Conservation (phyloP, 1,140 invertebrate species). For the Zaprionus taronus region DNA sequence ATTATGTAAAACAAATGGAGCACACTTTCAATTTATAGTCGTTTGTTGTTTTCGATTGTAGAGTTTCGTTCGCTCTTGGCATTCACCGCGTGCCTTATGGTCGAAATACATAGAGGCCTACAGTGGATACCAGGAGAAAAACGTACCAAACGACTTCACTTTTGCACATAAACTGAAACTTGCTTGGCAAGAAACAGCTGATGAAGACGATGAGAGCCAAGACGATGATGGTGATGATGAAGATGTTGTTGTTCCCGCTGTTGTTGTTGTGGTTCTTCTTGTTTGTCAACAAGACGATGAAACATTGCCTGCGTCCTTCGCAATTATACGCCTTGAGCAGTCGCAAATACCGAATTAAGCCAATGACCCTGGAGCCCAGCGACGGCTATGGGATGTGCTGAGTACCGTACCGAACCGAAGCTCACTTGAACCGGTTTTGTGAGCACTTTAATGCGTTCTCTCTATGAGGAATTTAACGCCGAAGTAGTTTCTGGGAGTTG, state of each 20-base stretch:
- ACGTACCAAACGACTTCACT: slow-evolving; percentile 78
- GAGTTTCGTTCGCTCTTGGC: slow-evolving; percentile 94
- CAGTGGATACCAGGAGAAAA: slow-evolving; percentile 94
- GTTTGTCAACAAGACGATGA: neutral
- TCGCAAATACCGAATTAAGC: slow-evolving; percentile 1
- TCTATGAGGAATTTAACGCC: neutral
- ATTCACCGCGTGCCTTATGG: slow-evolving; percentile 98
- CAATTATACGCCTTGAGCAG: slow-evolving; percentile 12
- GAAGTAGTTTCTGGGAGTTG: slow-evolving; percentile 19
- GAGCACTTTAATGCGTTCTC: neutral
- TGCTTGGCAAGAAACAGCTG: slow-evolving; percentile 41
- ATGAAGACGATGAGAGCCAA: slow-evolving; percentile 1
- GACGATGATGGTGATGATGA: slow-evolving; percentile 3
- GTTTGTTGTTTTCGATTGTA: slow-evolving; percentile 72
- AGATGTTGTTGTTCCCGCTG: neutral
- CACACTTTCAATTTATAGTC: neutral
- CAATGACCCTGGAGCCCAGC: slow-evolving; percentile 27
- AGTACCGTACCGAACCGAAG: slow-evolving; percentile 17
- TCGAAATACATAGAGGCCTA: slow-evolving; percentile 92
- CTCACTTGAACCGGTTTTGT: slow-evolving; percentile 32
- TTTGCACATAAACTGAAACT: slow-evolving; percentile 27
- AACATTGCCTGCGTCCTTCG: slow-evolving; percentile 17
- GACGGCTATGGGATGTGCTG: neutral
- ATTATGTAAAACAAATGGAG: neutral
- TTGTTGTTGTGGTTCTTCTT: neutral